Evolutionary conservation across 2,797 vertebrate species (phyloP).

Genomic region (Psittacula derbiana): DNA sequence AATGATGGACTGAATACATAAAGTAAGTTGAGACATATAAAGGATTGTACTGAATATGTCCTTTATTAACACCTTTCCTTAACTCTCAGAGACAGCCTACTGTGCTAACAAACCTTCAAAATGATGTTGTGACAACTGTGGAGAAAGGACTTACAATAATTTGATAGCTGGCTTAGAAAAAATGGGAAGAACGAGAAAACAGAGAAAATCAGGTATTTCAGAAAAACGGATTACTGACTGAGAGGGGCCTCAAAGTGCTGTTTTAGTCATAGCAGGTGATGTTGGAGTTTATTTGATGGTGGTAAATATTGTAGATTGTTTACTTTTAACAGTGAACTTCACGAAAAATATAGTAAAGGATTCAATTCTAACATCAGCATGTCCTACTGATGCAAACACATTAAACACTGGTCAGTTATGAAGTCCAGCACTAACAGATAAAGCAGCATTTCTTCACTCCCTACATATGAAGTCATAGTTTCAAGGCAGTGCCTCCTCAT

Average conservation of each 20-base stretch:
- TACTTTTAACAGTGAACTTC: background rate
- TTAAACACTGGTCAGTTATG: background rate
- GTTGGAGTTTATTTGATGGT: background rate
- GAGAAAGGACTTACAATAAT: background rate
- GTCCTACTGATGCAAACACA: background rate
- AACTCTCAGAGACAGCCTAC: background rate
- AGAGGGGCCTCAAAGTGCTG: background rate
- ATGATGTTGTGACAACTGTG: background rate
- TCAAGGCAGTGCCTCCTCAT: background rate
- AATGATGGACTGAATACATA: background rate
- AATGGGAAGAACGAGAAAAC: background rate
- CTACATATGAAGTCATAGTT: background rate
- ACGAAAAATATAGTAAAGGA: background rate
- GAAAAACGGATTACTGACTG: background rate
- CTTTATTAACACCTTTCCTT: background rate
- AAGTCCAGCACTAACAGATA: rapidly evolving
- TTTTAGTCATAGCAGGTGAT: background rate
- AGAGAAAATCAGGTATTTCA: background rate
- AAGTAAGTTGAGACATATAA: background rate
- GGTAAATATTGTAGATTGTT: background rate
- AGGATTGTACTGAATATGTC: background rate
- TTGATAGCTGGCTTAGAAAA: background rate
- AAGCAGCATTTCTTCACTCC: background rate
- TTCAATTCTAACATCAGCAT: background rate
- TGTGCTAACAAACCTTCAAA: background rate